Conservation (phyloP, 2,888 invertebrate species). For the Thysanoteuthis rhombus region DNA sequence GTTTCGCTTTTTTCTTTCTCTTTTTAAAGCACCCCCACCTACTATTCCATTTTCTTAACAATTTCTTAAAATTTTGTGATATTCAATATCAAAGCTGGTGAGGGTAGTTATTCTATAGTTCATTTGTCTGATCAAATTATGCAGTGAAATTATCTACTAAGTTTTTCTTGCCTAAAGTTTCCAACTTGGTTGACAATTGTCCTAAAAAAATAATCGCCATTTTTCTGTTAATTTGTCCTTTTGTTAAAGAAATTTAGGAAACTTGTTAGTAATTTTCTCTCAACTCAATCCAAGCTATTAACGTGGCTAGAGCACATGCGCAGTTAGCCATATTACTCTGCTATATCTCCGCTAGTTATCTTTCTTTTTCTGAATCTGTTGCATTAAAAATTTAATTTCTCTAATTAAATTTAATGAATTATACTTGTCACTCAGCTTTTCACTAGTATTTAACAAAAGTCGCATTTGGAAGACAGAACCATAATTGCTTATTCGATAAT, state of each 20-base stretch:
- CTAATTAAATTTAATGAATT: neutral
- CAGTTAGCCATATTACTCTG: neutral
- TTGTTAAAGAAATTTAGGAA: neutral
- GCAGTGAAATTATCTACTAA: neutral
- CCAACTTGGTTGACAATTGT: neutral
- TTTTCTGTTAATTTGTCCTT: neutral
- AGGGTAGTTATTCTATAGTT: neutral
- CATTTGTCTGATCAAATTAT: neutral
- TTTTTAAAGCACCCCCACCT: neutral
- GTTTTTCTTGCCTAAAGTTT: neutral
- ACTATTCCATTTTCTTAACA: neutral
- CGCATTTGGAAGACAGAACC: neutral
- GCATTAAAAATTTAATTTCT: neutral
- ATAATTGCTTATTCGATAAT: neutral
- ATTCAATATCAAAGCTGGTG: neutral
- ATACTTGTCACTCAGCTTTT: neutral
- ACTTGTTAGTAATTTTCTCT: neutral
- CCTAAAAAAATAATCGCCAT: neutral
- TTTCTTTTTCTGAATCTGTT: neutral
- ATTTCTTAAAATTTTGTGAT: neutral
- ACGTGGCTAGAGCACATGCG: slow-evolving; percentile 16
- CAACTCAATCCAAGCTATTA: neutral
- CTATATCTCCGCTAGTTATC: neutral
- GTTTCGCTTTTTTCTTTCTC: neutral
- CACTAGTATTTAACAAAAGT: neutral